Percentiles rank a stretch among this genome's conserved stretches.
These are phyloP conservation scores for Myotis lucifugus DNA, from an alignment of 2,113 vertebrate genomes.

Conservation along the genomic window DNA sequence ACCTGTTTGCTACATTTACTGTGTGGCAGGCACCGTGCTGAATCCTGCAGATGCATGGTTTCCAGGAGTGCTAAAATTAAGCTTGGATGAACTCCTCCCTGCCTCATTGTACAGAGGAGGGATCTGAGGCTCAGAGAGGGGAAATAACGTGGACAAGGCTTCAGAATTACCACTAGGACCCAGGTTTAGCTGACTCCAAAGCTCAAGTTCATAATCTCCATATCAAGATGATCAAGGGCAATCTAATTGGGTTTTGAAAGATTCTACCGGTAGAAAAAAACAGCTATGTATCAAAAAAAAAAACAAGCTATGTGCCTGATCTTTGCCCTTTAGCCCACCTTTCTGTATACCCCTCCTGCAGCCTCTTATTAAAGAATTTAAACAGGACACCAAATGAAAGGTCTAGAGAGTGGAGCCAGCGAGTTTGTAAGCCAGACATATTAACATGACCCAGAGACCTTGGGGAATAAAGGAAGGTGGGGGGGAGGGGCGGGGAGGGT, in stretches of 20 bases:
- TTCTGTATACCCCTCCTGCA: neutral
- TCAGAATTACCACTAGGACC: neutral
- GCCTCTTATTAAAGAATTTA: constrained; percentile 71
- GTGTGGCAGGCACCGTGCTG: neutral
- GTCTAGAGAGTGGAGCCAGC: constrained; percentile 35
- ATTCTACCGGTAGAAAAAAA: neutral
- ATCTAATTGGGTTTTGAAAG: neutral
- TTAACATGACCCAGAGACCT: constrained; percentile 72
- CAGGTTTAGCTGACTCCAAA: constrained; percentile 7
- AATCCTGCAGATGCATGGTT: neutral
- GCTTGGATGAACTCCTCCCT: neutral
- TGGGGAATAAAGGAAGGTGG: constrained; percentile 49
- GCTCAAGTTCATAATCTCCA: neutral
- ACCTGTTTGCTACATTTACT: neutral
- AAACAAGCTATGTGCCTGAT: constrained; percentile 27
- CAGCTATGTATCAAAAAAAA: neutral
- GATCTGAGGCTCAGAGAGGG: neutral
- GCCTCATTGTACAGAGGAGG: neutral
- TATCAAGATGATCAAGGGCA: neutral
- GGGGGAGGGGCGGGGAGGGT: too few relatives aligned
- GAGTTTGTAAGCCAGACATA: constrained; percentile 76
- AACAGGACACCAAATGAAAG: constrained; percentile 66
- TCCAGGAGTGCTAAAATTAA: neutral
- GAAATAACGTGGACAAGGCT: neutral
- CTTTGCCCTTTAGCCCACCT: constrained; percentile 70